phyloP scores from a whole-genome alignment of 1,140 invertebrate species.

The Papilio machaon region DNA sequence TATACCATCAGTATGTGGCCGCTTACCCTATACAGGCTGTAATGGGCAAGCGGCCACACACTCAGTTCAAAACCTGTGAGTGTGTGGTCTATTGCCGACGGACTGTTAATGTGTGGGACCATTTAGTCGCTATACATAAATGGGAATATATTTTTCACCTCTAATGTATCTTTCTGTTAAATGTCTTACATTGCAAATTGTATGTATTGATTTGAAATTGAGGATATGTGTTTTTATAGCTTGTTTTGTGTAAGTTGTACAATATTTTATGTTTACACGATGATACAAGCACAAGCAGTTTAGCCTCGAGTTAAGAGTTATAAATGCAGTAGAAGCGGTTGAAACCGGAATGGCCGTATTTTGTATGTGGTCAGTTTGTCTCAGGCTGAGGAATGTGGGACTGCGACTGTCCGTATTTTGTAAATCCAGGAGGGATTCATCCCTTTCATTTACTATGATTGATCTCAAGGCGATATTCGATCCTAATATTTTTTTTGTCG shows the following conservation, averaged over 20 bases:
- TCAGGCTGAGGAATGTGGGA: slow-evolving; percentile 8
- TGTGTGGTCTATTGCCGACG: no score
- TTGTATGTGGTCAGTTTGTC: slow-evolving; percentile 38
- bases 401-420: slow-evolving; percentile 46
- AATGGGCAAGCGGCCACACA: no score
- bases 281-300: not conserved
- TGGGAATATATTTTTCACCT: no score
- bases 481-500: slow-evolving; percentile 73
- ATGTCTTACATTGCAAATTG: not conserved
- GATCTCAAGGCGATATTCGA: slow-evolving; percentile 80
- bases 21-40: no score
- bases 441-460: slow-evolving; percentile 73
- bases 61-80: no score
- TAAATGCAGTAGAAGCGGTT: slow-evolving; percentile 29
- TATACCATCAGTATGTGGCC: no score
- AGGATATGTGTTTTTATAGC: not conserved
- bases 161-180: not conserved
- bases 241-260: no score
- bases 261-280: not conserved
- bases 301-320: not conserved
- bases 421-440: slow-evolving; percentile 56
- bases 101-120: no score
- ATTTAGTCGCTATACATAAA: no score
- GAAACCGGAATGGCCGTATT: slow-evolving; percentile 39
- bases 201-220: not conserved